Base-by-base conservation (phyloP, 2,888 invertebrate genomes). In the Sinohyriopsis cumingii region DNA sequence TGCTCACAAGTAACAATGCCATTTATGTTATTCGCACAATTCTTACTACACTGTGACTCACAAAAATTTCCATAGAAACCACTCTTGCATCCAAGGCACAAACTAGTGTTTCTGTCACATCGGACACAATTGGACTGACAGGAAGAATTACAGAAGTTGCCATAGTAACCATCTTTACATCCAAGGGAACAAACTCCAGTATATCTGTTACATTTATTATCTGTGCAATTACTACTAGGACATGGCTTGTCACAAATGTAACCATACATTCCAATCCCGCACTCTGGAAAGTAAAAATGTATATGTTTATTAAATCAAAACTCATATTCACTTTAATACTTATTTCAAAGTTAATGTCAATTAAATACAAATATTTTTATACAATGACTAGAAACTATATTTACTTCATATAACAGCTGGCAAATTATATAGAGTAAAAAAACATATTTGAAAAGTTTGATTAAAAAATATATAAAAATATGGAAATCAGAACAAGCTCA, bases 51-150 rank as follows among this genome's bases (percentile, higher is more conserved):
- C 19, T 69, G 57, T 20, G 56, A 28, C n/a, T 69, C 65, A 57
- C 75, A 75, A 18, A 60, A 19, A 9, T 59, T 57, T 3, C 75
- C 75, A 45, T 55, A 75, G 5, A 55, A 60, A 25, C 72, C 72
- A 24, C 61, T 22, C n/a, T 67, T 54, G 54, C 75, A 75, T 9
- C 60, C 62, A 0, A 55, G 20, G 57, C 74, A 74, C 28, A 33
- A 55, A 18, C 69, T 67, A 45, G 56, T 67, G 3, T 33, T 59
- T 66, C 69, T 25, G n/a, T 68, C 62, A 63, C 70, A 76, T 24
- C 55, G 55, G n/a, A 56, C 55, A 62, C 71, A 73, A 18, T 65
- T 33, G 18, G 56, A 53, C 33, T 22, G 59, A 59, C 59, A 59
- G n/a, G 24, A 24, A 24, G n/a, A n/a, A 59, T n/a, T 59, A 59